These are phyloP conservation scores for Scelioninae gen. 1 DNA, from an alignment of 2,888 invertebrate species.

Conservation along the genomic window DNA sequence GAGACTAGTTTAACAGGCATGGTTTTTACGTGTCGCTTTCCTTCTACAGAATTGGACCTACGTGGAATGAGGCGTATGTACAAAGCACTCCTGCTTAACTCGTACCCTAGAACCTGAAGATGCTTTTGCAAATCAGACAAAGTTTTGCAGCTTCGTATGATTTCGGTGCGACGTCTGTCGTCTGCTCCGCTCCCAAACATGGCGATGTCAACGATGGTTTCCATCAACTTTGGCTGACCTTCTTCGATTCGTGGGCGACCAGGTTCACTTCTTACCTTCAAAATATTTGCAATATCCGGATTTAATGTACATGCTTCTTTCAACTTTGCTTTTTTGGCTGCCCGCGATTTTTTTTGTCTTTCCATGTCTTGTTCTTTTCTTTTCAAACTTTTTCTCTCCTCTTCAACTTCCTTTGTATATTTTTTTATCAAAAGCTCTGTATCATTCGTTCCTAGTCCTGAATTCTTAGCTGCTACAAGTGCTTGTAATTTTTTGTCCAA, in stretches of 20 bases:
- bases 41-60: conserved; percentile 72
- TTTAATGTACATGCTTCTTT: too few species aligned
- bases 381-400: conserved; percentile 20
- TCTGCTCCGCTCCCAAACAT: conserved; percentile 71
- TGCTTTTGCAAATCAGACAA: neutral
- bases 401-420: conserved; percentile 3
- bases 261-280: neutral
- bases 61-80: conserved; percentile 74
- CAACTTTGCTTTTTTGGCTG: neutral
- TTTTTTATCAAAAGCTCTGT: neutral
- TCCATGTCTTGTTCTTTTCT: conserved; percentile 2
- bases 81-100: conserved; percentile 61
- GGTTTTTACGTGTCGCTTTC: conserved; percentile 75
- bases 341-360: conserved; percentile 18
- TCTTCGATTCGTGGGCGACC: conserved; percentile 74
- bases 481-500: conserved; percentile 19
- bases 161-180: conserved; percentile 14
- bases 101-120: neutral
- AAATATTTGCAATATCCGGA: neutral
- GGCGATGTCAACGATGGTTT: conserved; percentile 76
- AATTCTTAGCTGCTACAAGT: conserved; percentile 1
- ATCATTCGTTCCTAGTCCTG: conserved; percentile 8
- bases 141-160: conserved; percentile 8
- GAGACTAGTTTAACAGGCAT: conserved; percentile 74
- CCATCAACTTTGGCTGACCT: conserved; percentile 74